Evolutionary conservation across 2,113 vertebrate genomes (phyloP).

Genomic region (Osmerus eperlanus): DNA sequence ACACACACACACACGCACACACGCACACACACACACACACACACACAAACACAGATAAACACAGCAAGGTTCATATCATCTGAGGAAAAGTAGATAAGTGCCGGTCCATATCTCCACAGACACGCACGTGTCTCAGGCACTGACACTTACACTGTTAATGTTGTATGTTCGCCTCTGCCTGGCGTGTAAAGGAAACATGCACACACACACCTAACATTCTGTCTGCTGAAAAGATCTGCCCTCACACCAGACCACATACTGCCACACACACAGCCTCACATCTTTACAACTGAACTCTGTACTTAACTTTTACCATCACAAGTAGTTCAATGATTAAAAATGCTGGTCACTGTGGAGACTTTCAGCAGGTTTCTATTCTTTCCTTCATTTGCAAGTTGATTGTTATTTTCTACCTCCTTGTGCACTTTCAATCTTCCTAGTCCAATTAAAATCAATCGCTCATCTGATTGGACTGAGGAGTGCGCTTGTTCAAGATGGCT

Average conservation of each 20-base stretch:
- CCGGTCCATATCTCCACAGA: too few relatives aligned
- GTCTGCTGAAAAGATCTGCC: conserved; percentile 34
- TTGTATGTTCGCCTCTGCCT: conserved; percentile 22
- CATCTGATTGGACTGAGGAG: conserved; percentile 16
- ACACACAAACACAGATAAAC: not conserved
- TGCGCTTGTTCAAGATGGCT: conserved; percentile 19
- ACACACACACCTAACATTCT: conserved; percentile 38
- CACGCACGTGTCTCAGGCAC: not conserved
- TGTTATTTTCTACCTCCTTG: conserved; percentile 22
- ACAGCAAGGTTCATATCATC: not conserved
- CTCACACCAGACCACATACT: not conserved
- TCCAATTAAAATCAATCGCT: conserved; percentile 44
- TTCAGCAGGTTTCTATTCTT: conserved; percentile 17
- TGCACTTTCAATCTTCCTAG: conserved; percentile 15
- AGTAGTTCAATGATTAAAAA: conserved; percentile 1
- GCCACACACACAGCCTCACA: not conserved
- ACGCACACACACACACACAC: not conserved
- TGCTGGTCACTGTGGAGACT: conserved; percentile 16
- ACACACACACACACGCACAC: not conserved
- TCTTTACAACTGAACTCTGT: not conserved
- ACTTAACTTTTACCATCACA: conserved; percentile 1
- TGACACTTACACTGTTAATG: not conserved
- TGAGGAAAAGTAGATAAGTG: too few relatives aligned
- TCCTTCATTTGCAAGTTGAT: conserved; percentile 16
- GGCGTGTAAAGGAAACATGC: conserved; percentile 39